Evolutionary conservation across 2,797 vertebrate genomes (phyloP).

Genomic region (Ptychadena robeensis): DNA sequence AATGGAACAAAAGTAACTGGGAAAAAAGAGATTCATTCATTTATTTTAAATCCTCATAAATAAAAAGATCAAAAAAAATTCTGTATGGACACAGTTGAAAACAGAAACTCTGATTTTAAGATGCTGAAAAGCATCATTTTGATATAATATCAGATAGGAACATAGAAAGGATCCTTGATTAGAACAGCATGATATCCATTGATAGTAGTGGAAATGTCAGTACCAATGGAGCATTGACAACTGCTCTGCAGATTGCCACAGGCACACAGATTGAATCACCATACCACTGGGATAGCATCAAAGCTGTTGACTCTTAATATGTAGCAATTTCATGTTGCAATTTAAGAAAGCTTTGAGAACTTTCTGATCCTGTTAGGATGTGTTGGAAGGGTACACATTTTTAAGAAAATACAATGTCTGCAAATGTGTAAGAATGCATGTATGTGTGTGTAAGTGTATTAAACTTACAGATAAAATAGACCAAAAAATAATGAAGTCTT

Average conservation of each 20-base stretch:
- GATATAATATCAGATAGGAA: background rate
- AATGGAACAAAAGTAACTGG: background rate
- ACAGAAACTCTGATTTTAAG: background rate
- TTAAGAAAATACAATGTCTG: background rate
- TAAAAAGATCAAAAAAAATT: background rate
- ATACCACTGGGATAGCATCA: background rate
- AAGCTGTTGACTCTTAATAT: conserved; percentile 3
- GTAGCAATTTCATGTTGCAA: conserved; percentile 5
- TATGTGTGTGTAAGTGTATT: too few species aligned
- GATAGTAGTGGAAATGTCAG: background rate
- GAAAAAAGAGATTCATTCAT: background rate
- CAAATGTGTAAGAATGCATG: background rate
- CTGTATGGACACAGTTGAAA: background rate
- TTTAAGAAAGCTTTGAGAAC: background rate
- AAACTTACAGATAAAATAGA: too few species aligned
- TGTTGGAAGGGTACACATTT: background rate
- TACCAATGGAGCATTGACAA: conserved; percentile 14
- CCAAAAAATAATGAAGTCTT: too few species aligned
- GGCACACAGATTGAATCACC: conserved; percentile 10
- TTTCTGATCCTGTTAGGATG: conserved; percentile 1
- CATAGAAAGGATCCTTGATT: conserved; percentile 4
- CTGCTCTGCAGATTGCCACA: conserved; percentile 11
- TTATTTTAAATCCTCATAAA: background rate
- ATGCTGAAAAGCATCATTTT: conserved; percentile 11
- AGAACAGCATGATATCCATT: conserved; percentile 8